Conservation (phyloP, 2,888 invertebrate genomes). For the Tenthredo livida region DNA sequence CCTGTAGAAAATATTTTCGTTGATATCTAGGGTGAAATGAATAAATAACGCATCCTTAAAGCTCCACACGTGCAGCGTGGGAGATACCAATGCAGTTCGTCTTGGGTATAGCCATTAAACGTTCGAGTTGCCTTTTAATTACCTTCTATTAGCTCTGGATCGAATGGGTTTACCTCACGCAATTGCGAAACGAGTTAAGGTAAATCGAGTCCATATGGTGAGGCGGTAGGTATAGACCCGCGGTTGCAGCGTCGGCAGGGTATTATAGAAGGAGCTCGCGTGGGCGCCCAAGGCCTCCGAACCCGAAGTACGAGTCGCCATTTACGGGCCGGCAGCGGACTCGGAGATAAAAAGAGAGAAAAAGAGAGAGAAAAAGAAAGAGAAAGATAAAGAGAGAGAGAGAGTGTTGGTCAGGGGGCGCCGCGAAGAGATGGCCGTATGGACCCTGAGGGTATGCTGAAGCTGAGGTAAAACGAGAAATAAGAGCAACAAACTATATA, state of each 20-base stretch:
- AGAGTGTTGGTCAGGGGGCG: constrained; percentile 10
- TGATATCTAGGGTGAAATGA: not conserved
- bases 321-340: constrained; percentile 68
- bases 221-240: not conserved
- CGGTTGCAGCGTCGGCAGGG: constrained; percentile 18
- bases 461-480: not conserved
- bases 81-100: constrained; percentile 26
- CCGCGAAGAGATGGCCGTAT: constrained; percentile 36
- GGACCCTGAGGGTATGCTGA: not conserved
- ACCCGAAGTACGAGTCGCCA: constrained; percentile 66
- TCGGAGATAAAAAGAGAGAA: not conserved
- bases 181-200: constrained; percentile 44
- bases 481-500: not conserved
- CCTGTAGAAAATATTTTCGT: not conserved
- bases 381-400: not conserved
- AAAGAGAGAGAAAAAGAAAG: not conserved
- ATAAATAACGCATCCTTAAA: not conserved
- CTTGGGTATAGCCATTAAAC: not conserved
- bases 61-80: not conserved
- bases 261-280: constrained; percentile 64
- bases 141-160: constrained; percentile 24
- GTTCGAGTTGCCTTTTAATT: constrained; percentile 36
- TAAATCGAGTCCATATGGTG: constrained; percentile 41
- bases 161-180: constrained; percentile 13
- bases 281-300: constrained; percentile 74